Percentiles rank a stretch among this genome's conserved stretches.
Evolutionary conservation across 2,113 vertebrate genomes (phyloP).

Genomic region (Spizaetus ornatus): DNA sequence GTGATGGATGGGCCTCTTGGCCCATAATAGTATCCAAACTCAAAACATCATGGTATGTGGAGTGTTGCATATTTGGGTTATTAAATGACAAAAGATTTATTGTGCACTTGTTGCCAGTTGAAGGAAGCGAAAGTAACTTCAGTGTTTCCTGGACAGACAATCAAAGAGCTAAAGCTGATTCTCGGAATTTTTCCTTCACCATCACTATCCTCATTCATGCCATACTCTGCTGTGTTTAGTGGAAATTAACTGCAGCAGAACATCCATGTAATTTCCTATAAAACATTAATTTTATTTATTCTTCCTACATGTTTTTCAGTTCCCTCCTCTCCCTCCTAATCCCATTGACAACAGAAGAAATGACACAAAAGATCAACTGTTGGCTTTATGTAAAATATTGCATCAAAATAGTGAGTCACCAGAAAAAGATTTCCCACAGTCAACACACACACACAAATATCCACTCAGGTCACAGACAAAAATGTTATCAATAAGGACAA

Average conservation of each 20-base stretch:
- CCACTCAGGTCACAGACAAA: neutral
- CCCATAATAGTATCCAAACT: neutral
- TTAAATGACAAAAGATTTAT: neutral
- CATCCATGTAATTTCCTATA: neutral
- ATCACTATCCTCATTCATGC: neutral
- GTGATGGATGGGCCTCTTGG: neutral
- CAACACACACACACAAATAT: neutral
- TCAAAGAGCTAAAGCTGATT: neutral
- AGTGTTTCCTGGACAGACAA: neutral
- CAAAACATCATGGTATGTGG: neutral
- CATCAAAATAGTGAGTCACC: constrained; percentile 7
- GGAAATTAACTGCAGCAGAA: constrained; percentile 15
- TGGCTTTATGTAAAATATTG: neutral
- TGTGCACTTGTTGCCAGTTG: neutral
- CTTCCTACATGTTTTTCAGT: neutral
- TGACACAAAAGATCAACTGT: neutral
- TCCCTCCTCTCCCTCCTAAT: neutral
- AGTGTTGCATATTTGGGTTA: neutral
- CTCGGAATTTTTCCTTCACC: neutral
- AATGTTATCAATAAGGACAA: constrained; percentile 26
- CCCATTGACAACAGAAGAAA: neutral
- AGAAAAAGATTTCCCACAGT: neutral
- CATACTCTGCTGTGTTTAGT: neutral
- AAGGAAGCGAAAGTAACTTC: neutral
- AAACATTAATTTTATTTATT: constrained; percentile 7